Base-by-base conservation (phyloP, 2,797 vertebrate genomes). In the Nyctalus aviator region DNA sequence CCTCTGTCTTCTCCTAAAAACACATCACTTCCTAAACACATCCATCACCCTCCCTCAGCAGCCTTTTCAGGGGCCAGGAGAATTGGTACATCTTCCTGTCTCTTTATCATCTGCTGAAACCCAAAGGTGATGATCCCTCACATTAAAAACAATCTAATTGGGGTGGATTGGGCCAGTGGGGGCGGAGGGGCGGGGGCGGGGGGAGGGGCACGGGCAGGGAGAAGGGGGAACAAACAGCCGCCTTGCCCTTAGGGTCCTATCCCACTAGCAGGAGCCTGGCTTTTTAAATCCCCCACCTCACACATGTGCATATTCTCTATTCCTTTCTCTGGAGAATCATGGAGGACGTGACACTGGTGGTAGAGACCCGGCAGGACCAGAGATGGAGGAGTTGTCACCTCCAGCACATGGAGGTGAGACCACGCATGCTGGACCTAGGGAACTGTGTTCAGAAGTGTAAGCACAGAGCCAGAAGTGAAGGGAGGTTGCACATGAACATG, bases 21-120 rank as follows among this genome's bases (percentile, higher is more conserved):
- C 64, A 71, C 84, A 94, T 57, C 94, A 66, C 35, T 46, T 1
- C 92, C 79, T 72, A 81, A 88, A 79, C 21, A 76, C 79, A 94
- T 96, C 94, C 93, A 81, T 96, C 93, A 95, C 64, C 73, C 46
- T 66, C 0, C 0, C 53, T 96, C 95, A 93, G 30, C 73, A 41
- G 48, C 21, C 14, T 93, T 84, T 83, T 64, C 84, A 59, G 77
- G 84, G 64, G 14, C 62, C 73, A 88, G 77, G 91, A 95, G 88
- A 90, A 85, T 0, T 73, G 84, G 91, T 72, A 85, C 66, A 90
- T 95, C 89, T 96, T 94, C 87, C 69, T 91, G 53, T 95, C 91
- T 93, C 48, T 94, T 91, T 87, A 41, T 95, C 93, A 86, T 93
- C 48, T 75, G 66, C 77, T 44, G 84, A 83, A 95, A 62, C 69